phyloP scores from a whole-genome alignment of 2,113 vertebrate species.

The Pachycephala philippinensis region DNA sequence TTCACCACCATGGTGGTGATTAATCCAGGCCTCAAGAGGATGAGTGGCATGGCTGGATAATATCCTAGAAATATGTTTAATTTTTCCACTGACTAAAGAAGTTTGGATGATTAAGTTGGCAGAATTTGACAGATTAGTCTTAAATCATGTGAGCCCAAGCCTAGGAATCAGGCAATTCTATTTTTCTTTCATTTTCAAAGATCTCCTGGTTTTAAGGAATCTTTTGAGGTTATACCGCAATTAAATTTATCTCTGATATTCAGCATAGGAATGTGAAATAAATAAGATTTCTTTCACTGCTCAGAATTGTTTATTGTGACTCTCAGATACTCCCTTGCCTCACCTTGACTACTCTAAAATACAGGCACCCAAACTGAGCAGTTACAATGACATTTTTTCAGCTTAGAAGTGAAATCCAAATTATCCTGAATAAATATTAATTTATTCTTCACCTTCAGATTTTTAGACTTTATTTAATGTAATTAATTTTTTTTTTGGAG shows the following conservation, averaged over 20 bases:
- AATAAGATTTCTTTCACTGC: background rate
- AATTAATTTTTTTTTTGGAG: background rate
- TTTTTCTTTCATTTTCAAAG: background rate
- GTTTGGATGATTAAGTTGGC: background rate
- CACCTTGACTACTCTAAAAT: background rate
- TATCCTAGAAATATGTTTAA: background rate
- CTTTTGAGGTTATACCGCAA: background rate
- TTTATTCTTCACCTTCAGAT: background rate
- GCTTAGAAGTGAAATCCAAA: background rate
- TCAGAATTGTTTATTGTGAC: background rate
- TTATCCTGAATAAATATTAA: background rate
- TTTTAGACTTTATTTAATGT: background rate
- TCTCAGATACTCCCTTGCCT: background rate
- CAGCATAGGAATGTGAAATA: background rate
- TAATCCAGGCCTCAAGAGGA: background rate
- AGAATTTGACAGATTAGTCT: background rate
- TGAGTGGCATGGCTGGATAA: background rate
- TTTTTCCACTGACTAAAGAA: background rate
- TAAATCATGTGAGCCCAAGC: background rate
- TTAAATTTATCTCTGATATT: background rate
- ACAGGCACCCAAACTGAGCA: background rate
- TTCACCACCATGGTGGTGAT: background rate
- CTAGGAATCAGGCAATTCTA: accelerated
- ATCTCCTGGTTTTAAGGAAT: background rate
- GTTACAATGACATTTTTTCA: background rate